Conservation (phyloP, 2,797 vertebrate genomes). For the Phrynocephalus forsythii region DNA sequence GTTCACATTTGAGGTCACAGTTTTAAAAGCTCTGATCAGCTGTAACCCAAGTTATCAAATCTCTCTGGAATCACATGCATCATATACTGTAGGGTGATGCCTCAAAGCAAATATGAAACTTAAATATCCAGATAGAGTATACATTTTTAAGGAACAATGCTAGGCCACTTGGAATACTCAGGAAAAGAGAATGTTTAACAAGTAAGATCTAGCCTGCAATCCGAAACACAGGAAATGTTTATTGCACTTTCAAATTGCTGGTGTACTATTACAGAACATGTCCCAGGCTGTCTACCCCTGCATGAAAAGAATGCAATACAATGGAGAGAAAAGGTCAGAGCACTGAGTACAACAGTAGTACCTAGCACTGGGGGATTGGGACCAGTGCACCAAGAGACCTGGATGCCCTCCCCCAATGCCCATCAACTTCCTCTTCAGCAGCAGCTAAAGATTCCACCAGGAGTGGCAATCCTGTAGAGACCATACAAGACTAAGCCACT, state of each 20-base stretch:
- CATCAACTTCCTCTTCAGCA: too few relatives aligned
- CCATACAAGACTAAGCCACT: too few relatives aligned
- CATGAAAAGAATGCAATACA: too few relatives aligned
- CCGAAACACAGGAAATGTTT: background rate
- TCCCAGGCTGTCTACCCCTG: too few relatives aligned
- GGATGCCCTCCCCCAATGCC: too few relatives aligned
- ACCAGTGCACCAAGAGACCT: too few relatives aligned
- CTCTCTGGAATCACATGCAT: background rate
- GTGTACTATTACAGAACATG: too few relatives aligned
- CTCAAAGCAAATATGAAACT: background rate
- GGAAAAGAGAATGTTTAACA: background rate
- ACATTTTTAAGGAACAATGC: background rate
- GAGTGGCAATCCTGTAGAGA: too few relatives aligned
- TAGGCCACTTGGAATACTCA: background rate
- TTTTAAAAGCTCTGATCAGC: background rate
- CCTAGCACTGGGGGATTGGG: too few relatives aligned
- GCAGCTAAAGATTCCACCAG: too few relatives aligned
- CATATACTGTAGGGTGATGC: background rate
- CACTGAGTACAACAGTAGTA: too few relatives aligned
- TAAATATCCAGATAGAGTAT: background rate
- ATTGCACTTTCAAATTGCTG: background rate
- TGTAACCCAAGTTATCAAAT: slow-evolving; percentile 10
- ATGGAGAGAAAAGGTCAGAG: too few relatives aligned
- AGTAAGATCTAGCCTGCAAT: background rate
- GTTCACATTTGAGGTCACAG: background rate